phyloP scores from a whole-genome alignment of 2,113 vertebrate species.

The Atrichornis clamosus region DNA sequence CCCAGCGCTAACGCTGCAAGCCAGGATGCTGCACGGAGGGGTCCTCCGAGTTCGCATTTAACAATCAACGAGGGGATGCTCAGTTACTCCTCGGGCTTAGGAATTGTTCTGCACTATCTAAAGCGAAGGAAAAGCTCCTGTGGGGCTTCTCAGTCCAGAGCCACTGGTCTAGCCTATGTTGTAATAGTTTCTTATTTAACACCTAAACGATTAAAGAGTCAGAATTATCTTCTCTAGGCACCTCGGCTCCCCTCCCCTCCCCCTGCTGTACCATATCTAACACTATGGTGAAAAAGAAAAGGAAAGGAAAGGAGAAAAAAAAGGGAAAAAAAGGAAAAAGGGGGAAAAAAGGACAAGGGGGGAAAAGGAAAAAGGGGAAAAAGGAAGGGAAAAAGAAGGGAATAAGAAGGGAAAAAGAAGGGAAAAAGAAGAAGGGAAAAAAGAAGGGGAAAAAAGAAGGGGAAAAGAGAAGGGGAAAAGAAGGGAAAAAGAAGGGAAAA shows the following conservation, averaged over 20 bases:
- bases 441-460: not conserved
- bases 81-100: not conserved
- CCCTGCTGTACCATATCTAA: not conserved
- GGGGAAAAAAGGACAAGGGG: too few species aligned
- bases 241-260: not conserved
- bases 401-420: too few species aligned
- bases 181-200: not conserved
- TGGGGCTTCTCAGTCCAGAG: not conserved
- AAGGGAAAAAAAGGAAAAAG: not conserved
- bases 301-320: not conserved
- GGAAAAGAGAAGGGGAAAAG: too few species aligned
- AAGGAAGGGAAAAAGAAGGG: too few species aligned
- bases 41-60: not conserved
- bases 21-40: not conserved
- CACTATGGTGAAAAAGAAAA: not conserved
- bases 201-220: not conserved
- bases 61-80: not conserved
- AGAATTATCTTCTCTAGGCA: not conserved
- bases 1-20: not conserved
- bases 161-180: not conserved
- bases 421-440: not conserved
- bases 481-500: not conserved
- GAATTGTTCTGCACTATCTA: not conserved
- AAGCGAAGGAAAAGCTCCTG: not conserved
- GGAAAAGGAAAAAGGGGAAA: not conserved